Evolutionary conservation across 1,140 invertebrate genomes (phyloP).

Genomic region (Drosophila tani): DNA sequence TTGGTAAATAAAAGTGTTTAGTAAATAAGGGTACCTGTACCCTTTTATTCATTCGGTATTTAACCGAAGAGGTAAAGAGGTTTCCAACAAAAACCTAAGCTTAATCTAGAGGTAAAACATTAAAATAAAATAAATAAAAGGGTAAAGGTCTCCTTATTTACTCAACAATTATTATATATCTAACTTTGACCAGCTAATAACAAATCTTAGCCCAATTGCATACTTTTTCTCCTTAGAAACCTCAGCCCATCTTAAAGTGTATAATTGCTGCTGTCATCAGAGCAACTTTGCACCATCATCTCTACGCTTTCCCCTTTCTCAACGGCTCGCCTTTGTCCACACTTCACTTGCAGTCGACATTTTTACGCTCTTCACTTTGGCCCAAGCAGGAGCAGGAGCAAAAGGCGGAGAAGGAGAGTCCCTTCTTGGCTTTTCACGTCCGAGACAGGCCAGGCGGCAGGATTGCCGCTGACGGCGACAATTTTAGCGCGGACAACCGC

Average conservation of each 20-base stretch:
- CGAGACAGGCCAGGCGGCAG: slow-evolving; percentile 18
- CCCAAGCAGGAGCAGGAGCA: neutral
- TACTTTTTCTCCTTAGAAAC: neutral
- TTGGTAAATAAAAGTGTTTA: too few species aligned
- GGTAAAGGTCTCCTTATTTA: too few species aligned
- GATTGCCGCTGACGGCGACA: slow-evolving; percentile 67
- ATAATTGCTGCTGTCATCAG: slow-evolving; percentile 38
- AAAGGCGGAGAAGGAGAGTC: slow-evolving; percentile 8
- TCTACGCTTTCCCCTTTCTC: slow-evolving; percentile 9
- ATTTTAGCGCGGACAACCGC: slow-evolving; percentile 75
- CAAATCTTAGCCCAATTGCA: neutral
- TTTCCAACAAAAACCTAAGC: too few species aligned
- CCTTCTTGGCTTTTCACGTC: slow-evolving; percentile 57
- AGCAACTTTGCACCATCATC: slow-evolving; percentile 11
- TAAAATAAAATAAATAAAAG: too few species aligned
- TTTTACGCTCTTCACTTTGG: slow-evolving; percentile 45
- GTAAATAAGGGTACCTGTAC: too few species aligned
- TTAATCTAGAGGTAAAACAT: too few species aligned
- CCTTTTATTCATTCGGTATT: too few species aligned
- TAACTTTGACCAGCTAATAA: neutral
- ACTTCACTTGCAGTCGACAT: slow-evolving; percentile 51
- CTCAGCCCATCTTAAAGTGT: slow-evolving; percentile 5
- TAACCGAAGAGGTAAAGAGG: too few species aligned
- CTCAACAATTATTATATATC: too few species aligned
- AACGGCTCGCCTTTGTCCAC: slow-evolving; percentile 48